Evolutionary conservation across 2,797 vertebrate species (phyloP).

Genomic region (Lophius americanus): DNA sequence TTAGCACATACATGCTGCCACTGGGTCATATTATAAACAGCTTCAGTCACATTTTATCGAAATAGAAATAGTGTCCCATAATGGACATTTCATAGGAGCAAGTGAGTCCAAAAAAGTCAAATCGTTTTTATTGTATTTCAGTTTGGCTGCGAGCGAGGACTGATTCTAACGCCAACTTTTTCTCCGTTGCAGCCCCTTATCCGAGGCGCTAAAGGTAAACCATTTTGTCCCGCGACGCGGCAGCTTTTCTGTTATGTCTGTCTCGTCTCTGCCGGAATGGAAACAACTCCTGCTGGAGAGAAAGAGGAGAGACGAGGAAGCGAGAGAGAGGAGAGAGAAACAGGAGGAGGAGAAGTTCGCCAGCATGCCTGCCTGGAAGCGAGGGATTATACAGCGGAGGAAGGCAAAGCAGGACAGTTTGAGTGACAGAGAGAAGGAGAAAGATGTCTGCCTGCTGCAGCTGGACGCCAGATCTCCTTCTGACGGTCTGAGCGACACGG

Average conservation of each 20-base stretch:
- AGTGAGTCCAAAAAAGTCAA: neutral
- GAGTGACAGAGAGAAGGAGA: slow-evolving; percentile 67
- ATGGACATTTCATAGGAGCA: too few relatives aligned
- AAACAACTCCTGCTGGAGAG: slow-evolving; percentile 90
- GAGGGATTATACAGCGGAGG: slow-evolving; percentile 89
- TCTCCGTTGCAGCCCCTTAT: slow-evolving; percentile 40
- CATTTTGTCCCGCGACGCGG: slow-evolving; percentile 22
- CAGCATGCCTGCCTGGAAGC: slow-evolving; percentile 92
- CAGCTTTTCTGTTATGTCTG: slow-evolving; percentile 74
- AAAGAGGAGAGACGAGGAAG: slow-evolving; percentile 88
- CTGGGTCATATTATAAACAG: too few relatives aligned
- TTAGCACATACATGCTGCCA: too few relatives aligned
- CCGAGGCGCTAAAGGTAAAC: slow-evolving; percentile 30
- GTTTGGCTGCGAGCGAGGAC: neutral
- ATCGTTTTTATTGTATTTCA: neutral
- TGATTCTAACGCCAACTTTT: slow-evolving; percentile 1
- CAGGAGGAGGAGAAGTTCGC: slow-evolving; percentile 87
- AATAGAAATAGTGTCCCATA: too few relatives aligned
- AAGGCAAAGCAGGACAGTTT: slow-evolving; percentile 83
- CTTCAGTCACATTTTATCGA: too few relatives aligned
- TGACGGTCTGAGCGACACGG: slow-evolving; percentile 66
- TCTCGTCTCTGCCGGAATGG: slow-evolving; percentile 87
- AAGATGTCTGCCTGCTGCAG: slow-evolving; percentile 52
- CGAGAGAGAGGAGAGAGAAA: slow-evolving; percentile 82
- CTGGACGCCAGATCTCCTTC: slow-evolving; percentile 51